A percentile compares a stretch with the other conserved stretches of the same genome.
Evolutionary conservation across 2,113 vertebrate species (phyloP).

Genomic region (Antigone vipio): DNA sequence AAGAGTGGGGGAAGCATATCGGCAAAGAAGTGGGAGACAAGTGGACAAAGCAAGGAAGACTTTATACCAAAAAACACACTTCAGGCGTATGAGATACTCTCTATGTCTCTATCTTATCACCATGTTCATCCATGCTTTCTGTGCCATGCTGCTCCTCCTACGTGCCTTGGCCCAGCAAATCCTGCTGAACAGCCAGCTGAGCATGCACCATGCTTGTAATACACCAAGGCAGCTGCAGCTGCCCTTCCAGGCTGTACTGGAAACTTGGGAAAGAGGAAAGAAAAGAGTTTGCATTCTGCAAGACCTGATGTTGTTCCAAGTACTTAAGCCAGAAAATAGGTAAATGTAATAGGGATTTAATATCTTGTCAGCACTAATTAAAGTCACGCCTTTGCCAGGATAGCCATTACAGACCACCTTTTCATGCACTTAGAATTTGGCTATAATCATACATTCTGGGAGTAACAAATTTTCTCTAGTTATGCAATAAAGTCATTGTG

Average conservation of each 20-base stretch:
- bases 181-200: not conserved
- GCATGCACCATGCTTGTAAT: rapidly evolving
- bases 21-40: not conserved
- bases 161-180: not conserved
- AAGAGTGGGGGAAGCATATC: not conserved
- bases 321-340: not conserved
- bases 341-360: not conserved
- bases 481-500: not conserved
- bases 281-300: not conserved
- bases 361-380: conserved; percentile 16
- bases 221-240: not conserved
- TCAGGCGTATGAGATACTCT: not conserved
- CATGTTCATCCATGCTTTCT: not conserved
- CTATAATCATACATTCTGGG: not conserved
- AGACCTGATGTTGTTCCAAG: not conserved
- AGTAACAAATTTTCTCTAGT: not conserved
- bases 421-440: not conserved
- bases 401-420: not conserved
- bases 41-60: not conserved
- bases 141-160: not conserved
- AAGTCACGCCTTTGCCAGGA: not conserved
- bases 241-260: not conserved
- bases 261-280: not conserved
- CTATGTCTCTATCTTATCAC: not conserved
- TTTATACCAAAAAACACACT: not conserved